phyloP scores from a whole-genome alignment of 2,797 vertebrate species.

The Rhinichthys osculus region DNA sequence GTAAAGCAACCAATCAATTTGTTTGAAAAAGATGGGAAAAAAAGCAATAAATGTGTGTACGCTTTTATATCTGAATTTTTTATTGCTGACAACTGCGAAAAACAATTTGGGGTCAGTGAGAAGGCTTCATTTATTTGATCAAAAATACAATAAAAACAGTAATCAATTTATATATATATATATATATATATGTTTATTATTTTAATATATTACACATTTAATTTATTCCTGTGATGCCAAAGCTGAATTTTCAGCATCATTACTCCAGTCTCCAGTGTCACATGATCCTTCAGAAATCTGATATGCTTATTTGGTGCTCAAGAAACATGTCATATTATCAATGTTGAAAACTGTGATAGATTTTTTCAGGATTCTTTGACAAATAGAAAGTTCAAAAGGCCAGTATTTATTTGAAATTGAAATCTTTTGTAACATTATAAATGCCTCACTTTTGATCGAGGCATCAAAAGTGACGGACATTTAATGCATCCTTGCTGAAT shows the following conservation, averaged over 20 bases:
- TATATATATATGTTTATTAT: too few relatives aligned
- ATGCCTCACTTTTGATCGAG: not conserved
- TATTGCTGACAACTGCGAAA: not conserved
- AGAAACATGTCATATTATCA: not conserved
- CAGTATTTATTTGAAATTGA: not conserved
- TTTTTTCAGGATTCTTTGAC: not conserved
- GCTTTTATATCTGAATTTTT: not conserved
- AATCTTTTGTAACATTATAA: not conserved
- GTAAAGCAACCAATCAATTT: not conserved
- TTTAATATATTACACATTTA: not conserved
- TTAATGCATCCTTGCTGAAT: not conserved
- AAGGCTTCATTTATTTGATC: not conserved
- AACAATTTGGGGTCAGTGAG: not conserved
- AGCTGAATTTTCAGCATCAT: not conserved
- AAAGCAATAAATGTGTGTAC: not conserved
- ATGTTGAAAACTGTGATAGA: not conserved
- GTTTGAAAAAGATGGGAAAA: not conserved
- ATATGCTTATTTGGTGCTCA: not conserved
- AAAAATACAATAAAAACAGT: not conserved
- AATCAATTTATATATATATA: too few relatives aligned
- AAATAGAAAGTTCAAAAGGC: not conserved
- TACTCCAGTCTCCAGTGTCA: not conserved
- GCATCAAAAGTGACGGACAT: too few relatives aligned
- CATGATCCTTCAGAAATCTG: not conserved
- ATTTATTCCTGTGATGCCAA: not conserved